Percentiles rank a stretch among this genome's conserved stretches.
These are phyloP conservation scores for Lasioglossum malachurum DNA, from an alignment of 2,888 invertebrate species.

Conservation along the genomic window DNA sequence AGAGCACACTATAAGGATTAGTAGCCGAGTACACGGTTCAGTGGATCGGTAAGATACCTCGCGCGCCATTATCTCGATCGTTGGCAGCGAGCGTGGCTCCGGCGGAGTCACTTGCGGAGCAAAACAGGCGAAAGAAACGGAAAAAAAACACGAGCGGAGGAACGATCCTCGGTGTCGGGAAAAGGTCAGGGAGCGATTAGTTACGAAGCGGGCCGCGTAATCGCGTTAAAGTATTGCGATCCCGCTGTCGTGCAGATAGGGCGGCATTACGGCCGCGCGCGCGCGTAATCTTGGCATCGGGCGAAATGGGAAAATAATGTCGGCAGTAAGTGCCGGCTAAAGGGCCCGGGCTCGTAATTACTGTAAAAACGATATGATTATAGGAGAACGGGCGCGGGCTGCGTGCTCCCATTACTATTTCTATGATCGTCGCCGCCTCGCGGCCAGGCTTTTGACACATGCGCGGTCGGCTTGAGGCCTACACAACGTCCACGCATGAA, in stretches of 20 bases:
- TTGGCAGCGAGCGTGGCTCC: neutral
- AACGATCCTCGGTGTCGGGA: constrained; percentile 1
- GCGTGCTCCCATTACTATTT: constrained; percentile 23
- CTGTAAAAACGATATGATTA: constrained; percentile 78
- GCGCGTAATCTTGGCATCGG: constrained; percentile 66
- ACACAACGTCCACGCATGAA: constrained; percentile 26
- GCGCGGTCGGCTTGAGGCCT: constrained; percentile 1
- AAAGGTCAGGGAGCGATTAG: constrained; percentile 25
- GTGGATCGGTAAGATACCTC: neutral
- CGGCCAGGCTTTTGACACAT: constrained; percentile 20
- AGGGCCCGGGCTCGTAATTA: constrained; percentile 72
- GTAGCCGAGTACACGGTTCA: neutral
- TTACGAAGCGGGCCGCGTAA: constrained; percentile 35
- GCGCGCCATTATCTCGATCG: constrained; percentile 3
- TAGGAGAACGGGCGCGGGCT: constrained; percentile 54
- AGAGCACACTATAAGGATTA: neutral
- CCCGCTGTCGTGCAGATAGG: constrained; percentile 34
- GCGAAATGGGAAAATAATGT: constrained; percentile 78
- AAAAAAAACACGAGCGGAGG: neutral
- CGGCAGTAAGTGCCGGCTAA: constrained; percentile 65
- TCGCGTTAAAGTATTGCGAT: constrained; percentile 50
- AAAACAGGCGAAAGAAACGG: neutral
- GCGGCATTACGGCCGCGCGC: constrained; percentile 27
- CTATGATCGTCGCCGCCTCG: constrained; percentile 18
- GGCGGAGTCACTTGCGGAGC: neutral